Conservation (phyloP, 2,113 vertebrate genomes). For the Heptranchias perlo region DNA sequence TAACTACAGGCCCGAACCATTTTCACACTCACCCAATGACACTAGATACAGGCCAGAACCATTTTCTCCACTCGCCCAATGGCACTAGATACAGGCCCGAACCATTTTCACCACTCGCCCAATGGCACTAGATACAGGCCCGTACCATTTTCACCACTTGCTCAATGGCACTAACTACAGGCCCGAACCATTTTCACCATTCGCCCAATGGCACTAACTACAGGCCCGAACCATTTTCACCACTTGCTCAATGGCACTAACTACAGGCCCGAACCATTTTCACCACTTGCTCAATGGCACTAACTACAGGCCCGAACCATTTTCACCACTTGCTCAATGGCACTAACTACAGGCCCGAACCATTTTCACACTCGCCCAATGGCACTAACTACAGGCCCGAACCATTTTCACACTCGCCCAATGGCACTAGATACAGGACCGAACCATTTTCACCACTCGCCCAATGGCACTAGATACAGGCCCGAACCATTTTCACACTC, state of each 20-base stretch:
- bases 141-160: no score
- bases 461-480: not conserved
- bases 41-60: no score
- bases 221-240: no score
- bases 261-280: no score
- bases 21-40: not conserved
- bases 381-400: not conserved
- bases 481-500: no score
- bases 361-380: not conserved
- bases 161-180: not conserved
- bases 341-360: not conserved
- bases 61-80: not conserved
- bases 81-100: not conserved
- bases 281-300: not conserved
- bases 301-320: no score
- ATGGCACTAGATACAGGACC: not conserved
- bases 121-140: not conserved
- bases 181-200: no score
- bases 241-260: not conserved
- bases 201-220: not conserved
- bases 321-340: not conserved
- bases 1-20: no score
- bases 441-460: no score
- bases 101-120: no score
- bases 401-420: not conserved